A percentile compares a stretch with the other conserved stretches of the same genome.
Evolutionary conservation across 2,888 invertebrate species (phyloP).

Genomic region (Drosophila aldrichi): DNA sequence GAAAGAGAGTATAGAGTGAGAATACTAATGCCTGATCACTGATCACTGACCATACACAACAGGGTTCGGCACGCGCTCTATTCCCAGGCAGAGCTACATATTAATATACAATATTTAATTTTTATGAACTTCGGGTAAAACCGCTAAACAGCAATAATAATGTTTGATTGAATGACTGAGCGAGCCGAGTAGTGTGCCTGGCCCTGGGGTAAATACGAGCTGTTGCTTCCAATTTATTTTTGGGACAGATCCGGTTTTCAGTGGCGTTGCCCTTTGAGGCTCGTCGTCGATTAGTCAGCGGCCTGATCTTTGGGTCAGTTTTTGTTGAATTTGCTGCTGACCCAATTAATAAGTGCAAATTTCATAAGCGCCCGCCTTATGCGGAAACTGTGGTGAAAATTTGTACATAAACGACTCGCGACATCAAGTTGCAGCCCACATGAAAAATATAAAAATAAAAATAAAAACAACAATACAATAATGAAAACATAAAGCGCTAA

Average conservation of each 20-base stretch:
- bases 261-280: slow-evolving; percentile 54
- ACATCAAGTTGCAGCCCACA: slow-evolving; percentile 51
- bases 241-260: slow-evolving; percentile 68
- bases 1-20: slow-evolving; percentile 9
- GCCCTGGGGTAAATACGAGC: slow-evolving; percentile 61
- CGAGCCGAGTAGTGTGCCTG: slow-evolving; percentile 43
- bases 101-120: slow-evolving; percentile 40
- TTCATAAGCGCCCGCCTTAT: slow-evolving; percentile 67
- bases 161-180: slow-evolving; percentile 52
- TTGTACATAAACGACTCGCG: slow-evolving; percentile 43
- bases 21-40: not conserved
- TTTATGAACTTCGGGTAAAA: slow-evolving; percentile 77
- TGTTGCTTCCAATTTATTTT: slow-evolving; percentile 14
- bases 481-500: slow-evolving; percentile 53
- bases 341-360: slow-evolving; percentile 75
- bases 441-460: slow-evolving; percentile 22
- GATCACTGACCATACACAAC: slow-evolving; percentile 30
- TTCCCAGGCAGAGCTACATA: slow-evolving; percentile 30
- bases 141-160: slow-evolving; percentile 44
- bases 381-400: slow-evolving; percentile 62
- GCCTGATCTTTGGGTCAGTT: slow-evolving; percentile 46
- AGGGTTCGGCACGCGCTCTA: slow-evolving; percentile 44
- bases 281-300: slow-evolving; percentile 41
- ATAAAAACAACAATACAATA: not conserved
- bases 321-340: slow-evolving; percentile 32